Evolutionary conservation across 2,797 vertebrate genomes (phyloP).

Genomic region (Poecilia gillii): DNA sequence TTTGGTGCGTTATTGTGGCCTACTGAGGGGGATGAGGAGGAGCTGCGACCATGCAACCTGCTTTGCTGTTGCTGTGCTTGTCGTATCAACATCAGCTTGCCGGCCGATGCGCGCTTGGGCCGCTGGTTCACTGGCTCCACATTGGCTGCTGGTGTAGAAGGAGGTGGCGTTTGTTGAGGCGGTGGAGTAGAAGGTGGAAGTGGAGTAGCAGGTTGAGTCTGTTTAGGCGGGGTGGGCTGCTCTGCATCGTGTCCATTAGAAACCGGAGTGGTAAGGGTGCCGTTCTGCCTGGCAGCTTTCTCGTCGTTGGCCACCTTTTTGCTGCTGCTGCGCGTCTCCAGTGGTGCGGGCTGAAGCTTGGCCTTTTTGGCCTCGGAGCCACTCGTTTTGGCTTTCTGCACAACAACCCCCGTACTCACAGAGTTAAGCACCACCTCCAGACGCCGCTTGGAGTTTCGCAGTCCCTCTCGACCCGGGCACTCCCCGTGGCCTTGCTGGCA

Average conservation of each 20-base stretch:
- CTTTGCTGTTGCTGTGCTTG: slow-evolving; percentile 91
- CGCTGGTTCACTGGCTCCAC: slow-evolving; percentile 89
- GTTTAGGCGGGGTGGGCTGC: slow-evolving; percentile 77
- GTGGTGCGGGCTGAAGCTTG: slow-evolving; percentile 81
- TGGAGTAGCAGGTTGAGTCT: slow-evolving; percentile 48
- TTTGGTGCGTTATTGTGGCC: slow-evolving; percentile 87
- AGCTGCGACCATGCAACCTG: slow-evolving; percentile 76
- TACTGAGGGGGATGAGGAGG: slow-evolving; percentile 87
- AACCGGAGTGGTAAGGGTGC: slow-evolving; percentile 61
- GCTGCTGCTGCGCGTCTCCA: slow-evolving; percentile 88
- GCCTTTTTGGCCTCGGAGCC: slow-evolving; percentile 90
- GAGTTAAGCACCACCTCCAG: slow-evolving; percentile 84
- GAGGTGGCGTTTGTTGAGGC: slow-evolving; percentile 59
- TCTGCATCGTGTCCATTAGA: slow-evolving; percentile 89
- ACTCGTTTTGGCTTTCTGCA: slow-evolving; percentile 82
- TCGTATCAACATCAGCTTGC: slow-evolving; percentile 91
- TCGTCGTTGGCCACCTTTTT: slow-evolving; percentile 85
- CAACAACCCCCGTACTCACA: slow-evolving; percentile 73
- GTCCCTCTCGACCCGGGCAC: slow-evolving; percentile 88
- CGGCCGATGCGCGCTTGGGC: slow-evolving; percentile 91
- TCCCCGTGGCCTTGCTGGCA: slow-evolving; percentile 86
- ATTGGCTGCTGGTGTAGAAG: slow-evolving; percentile 74
- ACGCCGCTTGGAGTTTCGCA: slow-evolving; percentile 95
- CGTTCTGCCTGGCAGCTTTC: slow-evolving; percentile 69
- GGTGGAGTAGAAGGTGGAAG: slow-evolving; percentile 54